Conservation (phyloP, 2,797 vertebrate genomes). For the Lycodopsis pacificus region DNA sequence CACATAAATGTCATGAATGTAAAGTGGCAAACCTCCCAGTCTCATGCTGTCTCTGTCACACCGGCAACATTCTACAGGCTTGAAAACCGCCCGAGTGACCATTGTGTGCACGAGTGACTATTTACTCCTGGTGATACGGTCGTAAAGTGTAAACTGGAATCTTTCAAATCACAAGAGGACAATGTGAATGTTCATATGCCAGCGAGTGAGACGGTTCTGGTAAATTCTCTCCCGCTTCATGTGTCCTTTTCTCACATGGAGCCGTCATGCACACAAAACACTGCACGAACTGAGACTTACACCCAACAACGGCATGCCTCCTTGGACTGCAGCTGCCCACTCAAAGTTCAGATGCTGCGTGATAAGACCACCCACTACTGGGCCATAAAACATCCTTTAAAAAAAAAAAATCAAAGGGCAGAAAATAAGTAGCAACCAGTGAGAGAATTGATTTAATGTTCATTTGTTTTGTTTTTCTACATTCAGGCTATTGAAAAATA, state of each 20-base stretch:
- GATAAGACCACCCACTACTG: conserved; percentile 80
- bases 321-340: conserved; percentile 82
- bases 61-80: not conserved
- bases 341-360: conserved; percentile 82
- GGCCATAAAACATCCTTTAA: conserved; percentile 85
- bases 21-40: not conserved
- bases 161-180: not conserved
- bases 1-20: not conserved
- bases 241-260: not conserved
- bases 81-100: not conserved
- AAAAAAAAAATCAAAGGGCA: not conserved
- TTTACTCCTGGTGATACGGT: not conserved
- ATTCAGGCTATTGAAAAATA: not conserved
- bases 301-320: conserved; percentile 70
- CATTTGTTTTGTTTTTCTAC: not conserved
- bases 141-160: not conserved
- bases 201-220: not conserved
- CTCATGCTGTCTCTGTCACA: not conserved
- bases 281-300: conserved; percentile 68
- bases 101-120: not conserved
- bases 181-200: not conserved
- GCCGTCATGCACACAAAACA: not conserved
- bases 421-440: not conserved
- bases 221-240: not conserved
- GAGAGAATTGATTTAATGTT: not conserved